Conservation (phyloP, 2,888 invertebrate species). For the Resseliella maxima region DNA sequence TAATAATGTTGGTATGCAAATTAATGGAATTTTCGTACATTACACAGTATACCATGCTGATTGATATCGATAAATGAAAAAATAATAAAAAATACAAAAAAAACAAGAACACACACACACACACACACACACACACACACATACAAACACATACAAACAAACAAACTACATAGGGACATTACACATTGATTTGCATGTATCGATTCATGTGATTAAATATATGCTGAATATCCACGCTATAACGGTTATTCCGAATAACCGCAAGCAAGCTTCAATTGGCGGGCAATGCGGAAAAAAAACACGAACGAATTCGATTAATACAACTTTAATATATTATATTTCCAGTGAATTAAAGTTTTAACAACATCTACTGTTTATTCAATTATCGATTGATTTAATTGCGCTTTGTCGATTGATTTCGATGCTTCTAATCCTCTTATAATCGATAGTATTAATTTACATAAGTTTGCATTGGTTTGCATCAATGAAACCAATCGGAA, state of each 20-base stretch:
- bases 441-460: conserved; percentile 1
- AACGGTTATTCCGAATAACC: not conserved
- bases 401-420: not conserved
- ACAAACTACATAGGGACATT: no score
- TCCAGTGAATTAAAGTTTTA: conserved; percentile 20
- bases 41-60: not conserved
- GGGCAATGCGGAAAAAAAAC: not conserved
- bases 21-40: not conserved
- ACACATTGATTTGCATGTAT: not conserved
- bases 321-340: conserved; percentile 1
- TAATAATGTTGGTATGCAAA: not conserved
- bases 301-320: not conserved
- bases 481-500: no score
- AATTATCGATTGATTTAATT: not conserved
- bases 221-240: not conserved
- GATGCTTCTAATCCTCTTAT: not conserved
- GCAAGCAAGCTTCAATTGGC: not conserved
- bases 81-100: not conserved
- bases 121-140: no score
- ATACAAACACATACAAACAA: no score
- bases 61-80: not conserved
- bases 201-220: not conserved
- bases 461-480: conserved; percentile 1
- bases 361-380: conserved; percentile 17
- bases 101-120: not conserved